Percentiles rank a stretch among this genome's conserved stretches.
phyloP scores from a whole-genome alignment of 92 coral and sea anemone genomes.

The Epizoanthus rinbou region DNA sequence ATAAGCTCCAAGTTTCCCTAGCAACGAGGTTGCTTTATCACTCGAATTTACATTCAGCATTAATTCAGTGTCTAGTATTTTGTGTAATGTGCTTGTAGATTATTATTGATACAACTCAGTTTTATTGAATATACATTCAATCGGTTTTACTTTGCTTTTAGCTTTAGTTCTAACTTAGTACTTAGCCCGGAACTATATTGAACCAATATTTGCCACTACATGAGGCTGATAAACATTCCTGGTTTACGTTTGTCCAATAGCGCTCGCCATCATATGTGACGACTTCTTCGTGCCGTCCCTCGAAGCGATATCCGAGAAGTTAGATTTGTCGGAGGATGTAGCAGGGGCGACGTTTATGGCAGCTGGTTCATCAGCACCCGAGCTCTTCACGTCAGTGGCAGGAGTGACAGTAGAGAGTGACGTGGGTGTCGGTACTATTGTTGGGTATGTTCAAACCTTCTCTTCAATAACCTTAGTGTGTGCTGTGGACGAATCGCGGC shows the following conservation, averaged over 20 bases:
- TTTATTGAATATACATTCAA: too few species aligned
- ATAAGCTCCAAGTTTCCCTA: too few species aligned
- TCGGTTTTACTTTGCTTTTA: background rate
- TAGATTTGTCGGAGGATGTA: constrained; percentile 95
- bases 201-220: too few species aligned
- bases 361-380: constrained; percentile 99
- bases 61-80: too few species aligned
- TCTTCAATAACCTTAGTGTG: background rate
- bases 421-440: constrained; percentile 98
- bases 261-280: constrained; percentile 95
- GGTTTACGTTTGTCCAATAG: constrained; percentile 35
- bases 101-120: too few species aligned
- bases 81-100: too few species aligned
- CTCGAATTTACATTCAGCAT: too few species aligned
- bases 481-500: background rate
- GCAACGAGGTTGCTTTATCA: too few species aligned
- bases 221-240: background rate
- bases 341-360: constrained; percentile 99
- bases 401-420: constrained; percentile 96
- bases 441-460: constrained; percentile 71
- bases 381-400: constrained; percentile 95
- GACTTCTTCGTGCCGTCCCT: constrained; percentile 98
- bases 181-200: background rate
- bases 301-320: constrained; percentile 98
- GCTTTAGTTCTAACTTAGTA: background rate